These are phyloP conservation scores for Anastrepha ludens DNA, from an alignment of 1,140 invertebrate species.

Conservation along the genomic window DNA sequence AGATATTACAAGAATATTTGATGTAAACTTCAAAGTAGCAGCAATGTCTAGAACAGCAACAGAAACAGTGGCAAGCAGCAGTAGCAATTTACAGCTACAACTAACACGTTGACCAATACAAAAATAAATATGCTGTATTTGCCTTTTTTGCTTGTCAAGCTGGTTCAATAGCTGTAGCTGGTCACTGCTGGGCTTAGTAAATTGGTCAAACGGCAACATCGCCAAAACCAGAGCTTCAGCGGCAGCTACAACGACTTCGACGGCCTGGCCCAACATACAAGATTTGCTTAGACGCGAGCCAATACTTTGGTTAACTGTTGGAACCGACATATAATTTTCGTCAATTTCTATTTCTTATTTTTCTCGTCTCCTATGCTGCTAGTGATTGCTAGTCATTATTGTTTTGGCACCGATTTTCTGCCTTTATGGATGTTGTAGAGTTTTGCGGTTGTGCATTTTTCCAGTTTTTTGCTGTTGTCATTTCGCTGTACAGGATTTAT, in stretches of 20 bases:
- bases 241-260: constrained; percentile 3
- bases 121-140: neutral
- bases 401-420: constrained; percentile 2
- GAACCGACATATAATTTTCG: neutral
- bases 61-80: neutral
- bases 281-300: constrained; percentile 10
- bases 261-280: neutral
- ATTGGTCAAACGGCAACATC: neutral
- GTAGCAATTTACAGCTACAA: neutral
- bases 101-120: neutral
- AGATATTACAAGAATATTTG: too few species aligned
- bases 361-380: neutral
- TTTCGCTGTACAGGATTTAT: constrained; percentile 12
- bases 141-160: neutral
- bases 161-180: neutral
- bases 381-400: neutral
- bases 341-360: neutral
- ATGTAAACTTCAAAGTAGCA: too few species aligned
- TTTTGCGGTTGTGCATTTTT: neutral
- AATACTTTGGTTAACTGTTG: neutral
- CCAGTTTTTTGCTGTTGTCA: neutral
- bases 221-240: neutral
- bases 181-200: neutral
- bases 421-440: neutral
- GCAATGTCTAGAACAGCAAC: neutral